Percentiles rank a stretch among this genome's conserved stretches.
These are phyloP conservation scores for Arion vulgaris DNA, from an alignment of 1,140 invertebrate species.

Conservation along the genomic window DNA sequence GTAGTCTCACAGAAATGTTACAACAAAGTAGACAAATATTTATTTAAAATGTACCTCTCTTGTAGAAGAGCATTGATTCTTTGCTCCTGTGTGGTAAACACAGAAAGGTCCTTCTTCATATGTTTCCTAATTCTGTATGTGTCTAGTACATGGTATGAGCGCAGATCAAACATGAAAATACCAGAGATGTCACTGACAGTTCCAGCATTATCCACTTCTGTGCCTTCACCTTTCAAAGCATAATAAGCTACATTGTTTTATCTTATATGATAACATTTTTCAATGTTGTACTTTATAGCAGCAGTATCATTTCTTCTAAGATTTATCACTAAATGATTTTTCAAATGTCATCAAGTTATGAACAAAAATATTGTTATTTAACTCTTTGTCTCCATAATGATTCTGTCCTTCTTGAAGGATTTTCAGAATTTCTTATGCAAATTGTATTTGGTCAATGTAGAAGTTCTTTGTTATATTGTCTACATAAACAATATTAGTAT, in stretches of 20 bases:
- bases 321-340: no score
- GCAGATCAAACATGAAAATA: slow-evolving; percentile 60
- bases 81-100: slow-evolving; percentile 57
- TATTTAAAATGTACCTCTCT: slow-evolving; percentile 52
- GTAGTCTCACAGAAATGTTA: no score
- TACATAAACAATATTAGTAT: no score
- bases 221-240: slow-evolving; percentile 32
- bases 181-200: slow-evolving; percentile 41
- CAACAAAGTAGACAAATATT: background rate
- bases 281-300: background rate
- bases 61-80: slow-evolving; percentile 58
- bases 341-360: no score
- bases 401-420: no score
- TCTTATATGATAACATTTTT: background rate
- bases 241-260: background rate
- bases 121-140: slow-evolving; percentile 52
- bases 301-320: no score
- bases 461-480: no score
- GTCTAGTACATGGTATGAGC: slow-evolving; percentile 61
- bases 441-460: no score
- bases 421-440: no score
- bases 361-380: no score
- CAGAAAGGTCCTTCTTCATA: slow-evolving; percentile 38
- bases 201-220: slow-evolving; percentile 38
- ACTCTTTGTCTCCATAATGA: no score